Evolutionary conservation across 2,888 invertebrate species (phyloP).

Genomic region (Aporophyla nigra): DNA sequence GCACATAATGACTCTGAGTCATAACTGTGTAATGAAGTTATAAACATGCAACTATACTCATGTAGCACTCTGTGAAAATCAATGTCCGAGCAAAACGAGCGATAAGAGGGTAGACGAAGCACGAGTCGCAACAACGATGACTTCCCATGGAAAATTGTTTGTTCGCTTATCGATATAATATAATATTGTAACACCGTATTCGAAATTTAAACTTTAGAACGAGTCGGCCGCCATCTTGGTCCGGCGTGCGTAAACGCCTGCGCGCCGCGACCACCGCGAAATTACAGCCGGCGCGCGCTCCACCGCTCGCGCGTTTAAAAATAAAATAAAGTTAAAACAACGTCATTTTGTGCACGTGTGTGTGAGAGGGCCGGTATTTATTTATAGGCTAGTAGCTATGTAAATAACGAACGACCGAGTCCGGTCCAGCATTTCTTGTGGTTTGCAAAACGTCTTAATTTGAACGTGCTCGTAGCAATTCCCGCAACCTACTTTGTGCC

Average conservation of each 20-base stretch:
- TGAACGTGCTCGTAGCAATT: conserved; percentile 74
- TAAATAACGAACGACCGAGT: conserved; percentile 86
- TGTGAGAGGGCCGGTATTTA: conserved; percentile 89
- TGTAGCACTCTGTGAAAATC: conserved; percentile 80
- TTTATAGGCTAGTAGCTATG: conserved; percentile 91
- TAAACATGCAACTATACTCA: conserved; percentile 78
- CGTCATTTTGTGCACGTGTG: conserved; percentile 90
- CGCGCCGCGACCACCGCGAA: conserved; percentile 90
- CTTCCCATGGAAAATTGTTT: conserved; percentile 76
- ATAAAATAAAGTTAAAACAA: conserved; percentile 91
- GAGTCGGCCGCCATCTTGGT: conserved; percentile 86
- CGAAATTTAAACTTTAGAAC: conserved; percentile 77
- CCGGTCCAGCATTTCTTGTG: conserved; percentile 85
- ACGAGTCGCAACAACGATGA: conserved; percentile 70
- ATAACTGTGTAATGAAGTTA: conserved; percentile 81
- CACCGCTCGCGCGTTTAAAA: conserved; percentile 88
- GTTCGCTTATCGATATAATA: conserved; percentile 76
- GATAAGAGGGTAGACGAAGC: conserved; percentile 74
- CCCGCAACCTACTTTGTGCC: conserved; percentile 74
- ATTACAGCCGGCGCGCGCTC: conserved; percentile 88
- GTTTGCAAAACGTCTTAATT: conserved; percentile 90
- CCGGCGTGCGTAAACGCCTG: conserved; percentile 89
- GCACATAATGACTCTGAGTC: conserved; percentile 82
- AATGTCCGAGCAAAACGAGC: conserved; percentile 75
- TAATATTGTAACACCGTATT: conserved; percentile 72